Conservation (phyloP, 2,113 vertebrate genomes). For the Penelope pileata region DNA sequence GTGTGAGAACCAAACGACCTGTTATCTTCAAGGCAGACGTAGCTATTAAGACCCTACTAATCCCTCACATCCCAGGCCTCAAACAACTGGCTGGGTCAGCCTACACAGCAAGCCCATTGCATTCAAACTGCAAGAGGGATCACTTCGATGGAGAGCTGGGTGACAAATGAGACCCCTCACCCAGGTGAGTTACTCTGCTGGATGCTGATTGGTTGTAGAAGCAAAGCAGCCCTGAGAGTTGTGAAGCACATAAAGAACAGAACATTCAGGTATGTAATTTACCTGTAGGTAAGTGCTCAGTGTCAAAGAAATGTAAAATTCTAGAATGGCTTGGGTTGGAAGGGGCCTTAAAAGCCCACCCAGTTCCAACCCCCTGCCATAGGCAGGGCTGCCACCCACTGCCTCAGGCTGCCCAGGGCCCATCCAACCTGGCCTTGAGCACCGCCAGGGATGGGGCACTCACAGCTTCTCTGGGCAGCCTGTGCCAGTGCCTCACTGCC, state of each 20-base stretch:
- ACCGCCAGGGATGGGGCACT: not conserved
- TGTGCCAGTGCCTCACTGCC: not conserved
- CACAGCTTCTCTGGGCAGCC: not conserved
- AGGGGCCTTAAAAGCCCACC: not conserved
- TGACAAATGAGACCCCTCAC: not conserved
- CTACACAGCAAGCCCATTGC: not conserved
- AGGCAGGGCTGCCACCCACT: not conserved
- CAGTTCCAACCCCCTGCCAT: not conserved
- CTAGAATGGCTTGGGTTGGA: not conserved
- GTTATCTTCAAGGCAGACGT: not conserved
- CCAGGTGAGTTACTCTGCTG: not conserved
- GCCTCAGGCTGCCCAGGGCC: not conserved
- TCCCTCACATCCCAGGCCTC: not conserved
- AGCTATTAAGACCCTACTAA: not conserved
- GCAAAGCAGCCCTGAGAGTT: not conserved
- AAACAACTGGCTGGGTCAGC: not conserved
- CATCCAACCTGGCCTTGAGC: not conserved
- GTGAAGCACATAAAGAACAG: not conserved
- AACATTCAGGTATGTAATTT: not conserved
- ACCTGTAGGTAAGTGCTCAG: not conserved
- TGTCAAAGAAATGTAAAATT: not conserved
- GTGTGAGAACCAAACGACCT: not conserved
- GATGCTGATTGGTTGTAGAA: not conserved
- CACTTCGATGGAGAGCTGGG: accelerated
- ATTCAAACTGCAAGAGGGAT: not conserved